A percentile compares a stretch with the other conserved stretches of the same genome.
These are phyloP conservation scores for Platyura marginata DNA, from an alignment of 1,140 invertebrate genomes.

Conservation along the genomic window DNA sequence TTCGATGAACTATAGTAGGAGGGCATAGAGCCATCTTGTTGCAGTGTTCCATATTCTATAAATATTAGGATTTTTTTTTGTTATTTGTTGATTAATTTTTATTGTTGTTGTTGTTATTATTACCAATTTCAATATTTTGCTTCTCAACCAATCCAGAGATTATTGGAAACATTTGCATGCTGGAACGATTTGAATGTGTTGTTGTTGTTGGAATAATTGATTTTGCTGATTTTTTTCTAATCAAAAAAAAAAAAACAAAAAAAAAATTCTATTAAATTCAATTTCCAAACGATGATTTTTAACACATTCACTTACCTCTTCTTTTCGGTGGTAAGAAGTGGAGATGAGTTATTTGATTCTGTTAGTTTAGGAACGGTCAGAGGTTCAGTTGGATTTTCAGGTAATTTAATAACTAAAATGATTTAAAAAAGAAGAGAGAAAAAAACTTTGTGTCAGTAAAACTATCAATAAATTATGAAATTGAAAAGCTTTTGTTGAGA, in stretches of 20 bases:
- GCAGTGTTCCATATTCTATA: conserved; percentile 50
- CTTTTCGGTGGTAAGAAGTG: not conserved
- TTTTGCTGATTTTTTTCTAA: too few relatives aligned
- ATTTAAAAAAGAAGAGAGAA: too few relatives aligned
- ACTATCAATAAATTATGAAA: too few relatives aligned
- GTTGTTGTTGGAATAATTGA: too few relatives aligned
- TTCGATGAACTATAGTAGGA: conserved; percentile 27
- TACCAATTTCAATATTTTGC: conserved; percentile 21
- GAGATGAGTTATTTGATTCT: not conserved
- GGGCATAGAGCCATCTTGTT: conserved; percentile 43
- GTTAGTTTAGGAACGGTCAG: not conserved
- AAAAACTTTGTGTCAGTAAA: too few relatives aligned
- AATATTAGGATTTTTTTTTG: too few relatives aligned
- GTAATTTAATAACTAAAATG: not conserved
- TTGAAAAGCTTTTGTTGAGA: too few relatives aligned
- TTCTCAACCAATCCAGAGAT: conserved; percentile 23
- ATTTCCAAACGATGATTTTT: too few relatives aligned
- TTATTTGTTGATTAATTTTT: not conserved
- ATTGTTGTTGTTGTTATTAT: not conserved
- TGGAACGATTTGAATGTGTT: conserved; percentile 18
- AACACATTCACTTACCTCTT: too few relatives aligned
- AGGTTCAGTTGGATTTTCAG: not conserved
- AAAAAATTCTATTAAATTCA: too few relatives aligned
- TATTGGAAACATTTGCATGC: conserved; percentile 25
- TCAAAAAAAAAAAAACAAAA: too few relatives aligned